These are phyloP conservation scores for Pipistrellus nathusii DNA, from an alignment of 2,797 vertebrate species.

Conservation along the genomic window DNA sequence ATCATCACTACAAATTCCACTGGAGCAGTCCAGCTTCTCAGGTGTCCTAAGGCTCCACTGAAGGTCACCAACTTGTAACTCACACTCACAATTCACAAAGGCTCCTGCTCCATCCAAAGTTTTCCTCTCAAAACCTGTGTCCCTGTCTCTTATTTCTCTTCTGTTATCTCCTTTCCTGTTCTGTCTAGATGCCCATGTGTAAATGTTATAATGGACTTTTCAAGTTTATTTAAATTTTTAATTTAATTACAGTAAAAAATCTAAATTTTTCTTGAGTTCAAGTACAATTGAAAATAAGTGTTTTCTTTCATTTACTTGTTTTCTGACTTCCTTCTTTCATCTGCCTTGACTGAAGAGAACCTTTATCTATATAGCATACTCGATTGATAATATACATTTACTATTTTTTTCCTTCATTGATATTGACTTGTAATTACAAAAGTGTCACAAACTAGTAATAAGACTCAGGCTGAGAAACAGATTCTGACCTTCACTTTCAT, in stretches of 20 bases:
- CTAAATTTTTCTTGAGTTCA: background rate
- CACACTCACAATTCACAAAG: background rate
- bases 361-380: background rate
- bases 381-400: background rate
- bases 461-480: background rate
- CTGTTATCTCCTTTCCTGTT: background rate
- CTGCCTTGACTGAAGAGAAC: background rate
- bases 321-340: background rate
- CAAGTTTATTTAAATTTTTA: background rate
- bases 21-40: background rate
- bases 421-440: background rate
- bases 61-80: background rate
- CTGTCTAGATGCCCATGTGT: background rate
- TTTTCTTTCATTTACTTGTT: background rate
- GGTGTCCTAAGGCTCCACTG: background rate
- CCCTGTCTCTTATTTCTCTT: background rate
- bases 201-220: background rate
- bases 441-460: background rate
- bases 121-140: background rate
- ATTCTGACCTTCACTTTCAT: background rate
- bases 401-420: background rate
- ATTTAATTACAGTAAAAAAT: background rate
- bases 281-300: background rate
- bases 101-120: fast-evolving
- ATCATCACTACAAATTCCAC: fast-evolving